A percentile compares a stretch with the other conserved stretches of the same genome.
phyloP scores from a whole-genome alignment of 2,888 invertebrate genomes.

The Helicoverpa assulta region DNA sequence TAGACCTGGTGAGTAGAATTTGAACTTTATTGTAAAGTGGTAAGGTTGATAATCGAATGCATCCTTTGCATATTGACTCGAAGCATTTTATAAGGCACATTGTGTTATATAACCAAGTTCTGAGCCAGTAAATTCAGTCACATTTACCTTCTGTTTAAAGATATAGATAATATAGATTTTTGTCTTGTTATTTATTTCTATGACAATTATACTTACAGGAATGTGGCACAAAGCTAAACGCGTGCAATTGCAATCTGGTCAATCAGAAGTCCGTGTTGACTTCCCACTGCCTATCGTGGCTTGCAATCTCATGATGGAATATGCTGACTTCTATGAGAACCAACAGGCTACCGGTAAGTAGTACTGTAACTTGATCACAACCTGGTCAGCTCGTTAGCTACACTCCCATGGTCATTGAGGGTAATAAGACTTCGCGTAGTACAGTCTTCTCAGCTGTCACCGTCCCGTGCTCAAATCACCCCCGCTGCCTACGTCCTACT shows the following conservation, averaged over 20 bases:
- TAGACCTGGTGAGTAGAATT: slow-evolving; percentile 91
- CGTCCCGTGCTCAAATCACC: no score
- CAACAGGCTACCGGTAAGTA: slow-evolving; percentile 94
- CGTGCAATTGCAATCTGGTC: slow-evolving; percentile 96
- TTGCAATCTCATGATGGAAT: slow-evolving; percentile 99
- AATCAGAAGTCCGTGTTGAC: slow-evolving; percentile 98
- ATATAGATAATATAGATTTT: no score
- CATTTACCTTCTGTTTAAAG: no score
- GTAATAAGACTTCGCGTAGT: no score
- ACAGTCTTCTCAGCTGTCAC: no score
- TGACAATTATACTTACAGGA: slow-evolving; percentile 77
- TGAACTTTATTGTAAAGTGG: background rate
- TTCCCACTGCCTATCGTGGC: slow-evolving; percentile 99
- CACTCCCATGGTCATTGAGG: no score
- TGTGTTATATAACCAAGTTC: no score
- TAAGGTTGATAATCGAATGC: background rate
- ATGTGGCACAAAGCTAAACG: slow-evolving; percentile 99
- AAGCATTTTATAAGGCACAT: background rate
- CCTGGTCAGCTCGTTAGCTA: no score
- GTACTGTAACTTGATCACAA: no score
- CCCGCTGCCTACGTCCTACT: no score
- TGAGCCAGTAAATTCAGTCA: no score
- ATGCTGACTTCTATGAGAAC: slow-evolving; percentile 99
- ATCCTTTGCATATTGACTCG: background rate
- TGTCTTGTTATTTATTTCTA: background rate